Evolutionary conservation across 2,797 vertebrate genomes (phyloP).

Genomic region (Smutsia gigantea): DNA sequence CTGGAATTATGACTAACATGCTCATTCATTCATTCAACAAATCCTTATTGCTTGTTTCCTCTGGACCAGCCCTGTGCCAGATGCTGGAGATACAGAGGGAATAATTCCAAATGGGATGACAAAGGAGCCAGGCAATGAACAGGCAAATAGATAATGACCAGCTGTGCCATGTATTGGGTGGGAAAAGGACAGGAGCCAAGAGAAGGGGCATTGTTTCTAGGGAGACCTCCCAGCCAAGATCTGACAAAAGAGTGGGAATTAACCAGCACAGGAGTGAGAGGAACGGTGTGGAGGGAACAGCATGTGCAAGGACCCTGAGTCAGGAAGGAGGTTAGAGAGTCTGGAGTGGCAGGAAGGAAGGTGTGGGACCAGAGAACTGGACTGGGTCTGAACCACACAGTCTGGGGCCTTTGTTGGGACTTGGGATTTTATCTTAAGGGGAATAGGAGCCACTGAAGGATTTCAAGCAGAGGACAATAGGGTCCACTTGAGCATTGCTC

Average conservation of each 20-base stretch:
- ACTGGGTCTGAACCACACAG: background rate
- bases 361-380: fast-evolving
- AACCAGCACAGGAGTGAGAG: background rate
- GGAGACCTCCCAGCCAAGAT: background rate
- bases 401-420: background rate
- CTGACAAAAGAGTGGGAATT: background rate
- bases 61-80: background rate
- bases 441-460: background rate
- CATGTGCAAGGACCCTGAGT: background rate
- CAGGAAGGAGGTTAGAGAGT: background rate
- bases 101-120: background rate
- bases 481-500: background rate
- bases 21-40: background rate
- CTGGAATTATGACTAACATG: background rate
- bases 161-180: background rate
- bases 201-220: background rate
- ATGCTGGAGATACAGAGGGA: background rate
- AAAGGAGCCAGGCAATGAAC: background rate
- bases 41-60: background rate
- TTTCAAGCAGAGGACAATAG: background rate
- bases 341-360: background rate
- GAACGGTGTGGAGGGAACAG: background rate
- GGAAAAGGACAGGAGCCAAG: background rate
- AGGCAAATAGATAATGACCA: background rate
- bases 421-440: background rate